A percentile compares a stretch with the other conserved stretches of the same genome.
phyloP scores from a whole-genome alignment of 37 sponge, comb jelly and placozoan species.

The Chondrilla cf. caribensis region DNA sequence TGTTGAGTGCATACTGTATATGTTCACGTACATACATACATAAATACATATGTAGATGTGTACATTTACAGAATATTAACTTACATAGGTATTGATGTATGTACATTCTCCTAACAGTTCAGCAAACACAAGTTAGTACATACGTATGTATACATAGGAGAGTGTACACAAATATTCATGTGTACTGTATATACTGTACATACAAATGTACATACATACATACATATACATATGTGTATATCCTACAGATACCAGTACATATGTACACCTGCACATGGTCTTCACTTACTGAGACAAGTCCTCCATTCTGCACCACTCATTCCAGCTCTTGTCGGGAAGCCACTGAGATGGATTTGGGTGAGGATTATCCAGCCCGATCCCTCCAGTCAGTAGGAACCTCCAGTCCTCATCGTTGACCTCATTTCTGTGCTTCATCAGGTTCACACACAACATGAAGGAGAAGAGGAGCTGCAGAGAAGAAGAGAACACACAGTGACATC shows the following conservation, averaged over 20 bases:
- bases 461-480: slow-evolving; percentile 70
- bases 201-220: background rate
- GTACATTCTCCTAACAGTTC: too few relatives aligned
- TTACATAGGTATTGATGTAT: too few relatives aligned
- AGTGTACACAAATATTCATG: too few relatives aligned
- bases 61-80: too few relatives aligned
- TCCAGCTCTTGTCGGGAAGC: slow-evolving; percentile 97
- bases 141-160: too few relatives aligned
- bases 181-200: too few relatives aligned
- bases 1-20: too few relatives aligned
- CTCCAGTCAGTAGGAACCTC: slow-evolving; percentile 97
- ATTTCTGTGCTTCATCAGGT: slow-evolving; percentile 71
- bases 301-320: slow-evolving; percentile 91
- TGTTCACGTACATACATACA: too few relatives aligned
- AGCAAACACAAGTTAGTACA: too few relatives aligned
- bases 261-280: background rate
- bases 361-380: slow-evolving; percentile 97
- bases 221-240: background rate
- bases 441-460: slow-evolving; percentile 90
- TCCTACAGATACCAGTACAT: too few relatives aligned
- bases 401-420: slow-evolving; percentile 87
- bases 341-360: slow-evolving; percentile 85
- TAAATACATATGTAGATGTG: too few relatives aligned
- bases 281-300: slow-evolving; percentile 38
- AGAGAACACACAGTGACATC: background rate